Evolutionary conservation across 1,140 invertebrate genomes (phyloP), one percentile per base, ranked within the genome.

Genomic region (Apis dorsata): DNA sequence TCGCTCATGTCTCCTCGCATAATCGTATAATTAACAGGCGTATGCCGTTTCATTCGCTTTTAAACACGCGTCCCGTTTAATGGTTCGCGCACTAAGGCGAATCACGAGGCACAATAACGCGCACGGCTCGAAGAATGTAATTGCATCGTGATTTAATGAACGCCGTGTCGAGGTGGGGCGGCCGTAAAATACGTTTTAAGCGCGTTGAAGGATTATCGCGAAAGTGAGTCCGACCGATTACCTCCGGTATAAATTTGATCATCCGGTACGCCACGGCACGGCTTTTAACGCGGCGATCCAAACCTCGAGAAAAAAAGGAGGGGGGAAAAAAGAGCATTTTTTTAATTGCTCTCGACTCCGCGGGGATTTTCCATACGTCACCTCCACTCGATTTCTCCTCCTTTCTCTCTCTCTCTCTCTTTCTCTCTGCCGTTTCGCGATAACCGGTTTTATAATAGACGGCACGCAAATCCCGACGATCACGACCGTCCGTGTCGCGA

Each of bases 51-150:
- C 86, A 66, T 84, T 78, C 84, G 84, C 78, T 76, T 89, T 88
- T 88, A 88, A 89, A 88, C 85, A 57, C 77, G 88, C 71, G 68
- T 88, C 68, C 78, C 84, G 86, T 87, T 88, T 83, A 88, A 88
- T 75, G 86, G 34, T 44, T 44, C 77, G 63, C 75, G 44, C 75
- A 49, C 68, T 19, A 51, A 9, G 28, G 24, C 68, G 44, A 68
- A 80, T 75, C 71, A 59, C 63, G 60, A 69, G 57, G 81, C 81
- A 88, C 86, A 86, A 89, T 88, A 86, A 88, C 44, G 84, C 59
- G 68, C 75, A 63, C 71, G 34, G 34, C 34, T 44, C 86, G 80
- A 86, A 84, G 87, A 88, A 89, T 88, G 87, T 74, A 89, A 81
- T 81, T 88, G 84, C 86, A 73, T 70, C 81, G 80, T 82, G 84